Conservation (phyloP, 2,113 vertebrate species). For the Rhinolophus sinicus region DNA sequence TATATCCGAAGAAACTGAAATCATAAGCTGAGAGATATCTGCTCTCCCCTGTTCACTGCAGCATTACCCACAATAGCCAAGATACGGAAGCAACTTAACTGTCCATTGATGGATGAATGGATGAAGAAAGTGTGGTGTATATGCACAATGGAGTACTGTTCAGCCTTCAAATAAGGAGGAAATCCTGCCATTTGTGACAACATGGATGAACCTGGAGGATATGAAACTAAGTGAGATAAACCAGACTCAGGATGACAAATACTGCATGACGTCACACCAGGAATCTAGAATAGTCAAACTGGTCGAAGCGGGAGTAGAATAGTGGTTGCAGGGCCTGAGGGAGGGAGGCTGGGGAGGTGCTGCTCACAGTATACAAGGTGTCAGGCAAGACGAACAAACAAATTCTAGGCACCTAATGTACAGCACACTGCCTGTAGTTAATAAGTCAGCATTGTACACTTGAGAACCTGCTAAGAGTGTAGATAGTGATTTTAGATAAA, state of each 20-base stretch:
- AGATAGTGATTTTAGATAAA: not conserved
- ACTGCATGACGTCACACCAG: not conserved
- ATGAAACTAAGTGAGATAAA: not conserved
- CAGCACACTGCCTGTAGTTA: fast-evolving
- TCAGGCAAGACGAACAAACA: not conserved
- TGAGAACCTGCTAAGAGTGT: not conserved
- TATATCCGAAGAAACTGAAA: not conserved
- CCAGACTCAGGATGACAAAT: not conserved
- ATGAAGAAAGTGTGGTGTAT: not conserved
- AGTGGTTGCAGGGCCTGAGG: no score
- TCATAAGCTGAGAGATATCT: not conserved
- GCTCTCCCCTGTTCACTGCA: no score
- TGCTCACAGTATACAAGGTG: not conserved
- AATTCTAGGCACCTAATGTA: not conserved
- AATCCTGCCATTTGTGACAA: not conserved
- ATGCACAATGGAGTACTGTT: not conserved
- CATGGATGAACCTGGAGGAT: not conserved
- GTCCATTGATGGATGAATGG: fast-evolving
- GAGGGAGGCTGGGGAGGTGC: fast-evolving
- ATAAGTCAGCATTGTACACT: fast-evolving
- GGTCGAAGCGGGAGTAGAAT: not conserved
- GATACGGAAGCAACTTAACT: not conserved
- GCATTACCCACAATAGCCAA: not conserved
- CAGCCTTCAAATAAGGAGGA: not conserved
- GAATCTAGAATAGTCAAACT: not conserved